Base-by-base conservation (phyloP, 2,797 vertebrate species). In the Champsocephalus esox region DNA sequence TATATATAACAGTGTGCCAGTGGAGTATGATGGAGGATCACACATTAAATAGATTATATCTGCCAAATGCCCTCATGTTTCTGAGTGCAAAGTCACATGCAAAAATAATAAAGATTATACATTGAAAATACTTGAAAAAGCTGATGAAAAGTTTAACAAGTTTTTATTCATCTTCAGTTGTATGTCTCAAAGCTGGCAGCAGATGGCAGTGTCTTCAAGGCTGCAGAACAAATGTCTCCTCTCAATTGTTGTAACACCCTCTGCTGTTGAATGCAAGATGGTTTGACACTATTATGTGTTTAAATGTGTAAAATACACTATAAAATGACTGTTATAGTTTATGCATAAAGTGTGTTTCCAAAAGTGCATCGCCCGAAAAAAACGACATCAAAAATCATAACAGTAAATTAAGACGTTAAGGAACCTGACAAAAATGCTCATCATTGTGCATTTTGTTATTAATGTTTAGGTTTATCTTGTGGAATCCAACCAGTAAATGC, bases 201-300 rank as follows among this genome's bases (percentile, higher is more conserved):
- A 93, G 94, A 89, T 80, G 89, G 92, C 90, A 92, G 92, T 91
- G 94, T 71, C 90, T 54, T 69, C 8, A 55, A 44, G 5, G 12
- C 55, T 58, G 3, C 13, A 48, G 32, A n/a, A 9, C 9, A 46
- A 0, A 9, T n/a, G 2, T 43, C 54, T 16, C 21, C 28, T 21
- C n/a, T 12, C 14, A 28, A 0, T 41, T 21, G 72, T 43, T 52
- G 12, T 3, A 12, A 3, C 24, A 54, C 43, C 45, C 58, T 32
- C 1, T 54, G 16, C 32, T 4, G 10, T n/a, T 68, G 9, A 21
- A 21, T 49, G 46, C 12, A 3, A 11, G 8, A 48, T 28, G 10
- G 45, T 62, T 70, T 61, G 3, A 46, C 12, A 12, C 9, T 9
- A 11, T 0, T 0, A 28, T 51, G 19, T 38, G 32, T 59, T 51